These are phyloP conservation scores for Trachelus stipa DNA, from an alignment of 2,888 invertebrate species.

Conservation along the genomic window DNA sequence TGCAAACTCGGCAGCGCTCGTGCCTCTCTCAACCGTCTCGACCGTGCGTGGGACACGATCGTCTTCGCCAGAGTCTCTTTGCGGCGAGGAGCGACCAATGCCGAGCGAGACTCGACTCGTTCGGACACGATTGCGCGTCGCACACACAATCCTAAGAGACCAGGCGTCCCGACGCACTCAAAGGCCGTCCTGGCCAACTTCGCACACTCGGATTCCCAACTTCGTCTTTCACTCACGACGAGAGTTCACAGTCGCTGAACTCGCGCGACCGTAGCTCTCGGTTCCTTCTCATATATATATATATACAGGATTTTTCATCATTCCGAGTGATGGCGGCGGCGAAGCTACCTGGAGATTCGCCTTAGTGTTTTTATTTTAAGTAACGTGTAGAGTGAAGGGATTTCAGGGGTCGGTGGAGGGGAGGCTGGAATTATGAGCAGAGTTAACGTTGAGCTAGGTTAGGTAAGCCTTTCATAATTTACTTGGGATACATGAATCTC, in stretches of 20 bases:
- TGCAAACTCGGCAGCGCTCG: neutral
- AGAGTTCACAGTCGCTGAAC: neutral
- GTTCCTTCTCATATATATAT: neutral
- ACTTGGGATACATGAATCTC: neutral
- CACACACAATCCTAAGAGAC: neutral
- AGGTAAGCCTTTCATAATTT: neutral
- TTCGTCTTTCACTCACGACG: neutral
- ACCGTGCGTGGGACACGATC: neutral
- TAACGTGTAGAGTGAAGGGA: neutral
- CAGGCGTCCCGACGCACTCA: neutral
- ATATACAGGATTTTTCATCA: neutral
- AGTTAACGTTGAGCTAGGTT: neutral
- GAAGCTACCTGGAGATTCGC: neutral
- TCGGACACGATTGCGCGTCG: neutral
- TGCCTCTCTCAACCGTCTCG: neutral
- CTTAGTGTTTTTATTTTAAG: neutral
- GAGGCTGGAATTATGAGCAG: neutral
- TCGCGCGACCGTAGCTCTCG: neutral
- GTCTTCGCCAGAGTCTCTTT: neutral
- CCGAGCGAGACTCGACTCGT: neutral
- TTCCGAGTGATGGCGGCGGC: neutral
- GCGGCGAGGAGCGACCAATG: neutral
- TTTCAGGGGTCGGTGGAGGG: neutral
- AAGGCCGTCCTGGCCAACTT: neutral
- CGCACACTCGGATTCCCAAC: neutral